These are phyloP conservation scores for Ctena decussata DNA, from an alignment of 2,888 invertebrate species.

Conservation along the genomic window DNA sequence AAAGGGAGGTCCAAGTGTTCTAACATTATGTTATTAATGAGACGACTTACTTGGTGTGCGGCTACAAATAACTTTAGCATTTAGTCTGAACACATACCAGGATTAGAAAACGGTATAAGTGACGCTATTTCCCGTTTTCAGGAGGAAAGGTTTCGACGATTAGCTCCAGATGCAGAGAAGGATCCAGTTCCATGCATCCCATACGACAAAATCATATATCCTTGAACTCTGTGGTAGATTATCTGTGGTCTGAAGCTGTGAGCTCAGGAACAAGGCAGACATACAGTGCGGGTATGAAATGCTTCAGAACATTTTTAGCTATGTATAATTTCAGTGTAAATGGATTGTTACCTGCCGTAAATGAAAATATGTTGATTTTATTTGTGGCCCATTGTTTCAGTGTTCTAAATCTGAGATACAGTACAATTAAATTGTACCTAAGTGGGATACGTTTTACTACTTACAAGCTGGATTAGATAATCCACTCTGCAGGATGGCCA, in stretches of 20 bases:
- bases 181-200: neutral
- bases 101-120: neutral
- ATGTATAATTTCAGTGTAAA: neutral
- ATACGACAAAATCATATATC: neutral
- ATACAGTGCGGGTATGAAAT: conserved; percentile 1
- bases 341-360: neutral
- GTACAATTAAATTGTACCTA: neutral
- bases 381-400: neutral
- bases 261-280: neutral
- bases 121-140: neutral
- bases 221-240: neutral
- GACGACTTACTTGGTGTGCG: neutral
- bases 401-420: neutral
- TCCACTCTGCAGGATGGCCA: neutral
- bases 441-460: neutral
- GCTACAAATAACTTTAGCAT: neutral
- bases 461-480: neutral
- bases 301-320: neutral
- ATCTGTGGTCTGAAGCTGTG: neutral
- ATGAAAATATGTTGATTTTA: neutral
- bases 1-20: neutral
- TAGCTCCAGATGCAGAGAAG: neutral
- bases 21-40: neutral
- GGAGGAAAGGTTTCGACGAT: neutral
- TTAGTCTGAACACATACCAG: neutral